These are phyloP conservation scores for Gasterosteus aculeatus DNA, from an alignment of 2,113 vertebrate genomes.

Conservation along the genomic window DNA sequence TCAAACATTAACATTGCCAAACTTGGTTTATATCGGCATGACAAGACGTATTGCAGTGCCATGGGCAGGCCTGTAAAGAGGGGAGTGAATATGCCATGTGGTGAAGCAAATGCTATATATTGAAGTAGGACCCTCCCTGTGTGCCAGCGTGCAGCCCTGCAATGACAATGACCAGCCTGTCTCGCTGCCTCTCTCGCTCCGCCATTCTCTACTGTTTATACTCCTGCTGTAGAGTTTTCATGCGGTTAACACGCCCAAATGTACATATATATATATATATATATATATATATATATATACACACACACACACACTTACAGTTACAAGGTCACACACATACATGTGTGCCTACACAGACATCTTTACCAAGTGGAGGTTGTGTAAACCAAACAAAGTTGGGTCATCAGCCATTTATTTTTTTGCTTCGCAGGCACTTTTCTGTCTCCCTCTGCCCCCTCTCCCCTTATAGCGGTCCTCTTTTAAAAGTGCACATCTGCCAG, in stretches of 20 bases:
- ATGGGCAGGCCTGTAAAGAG: conserved; percentile 21
- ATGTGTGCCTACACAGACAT: conserved; percentile 51
- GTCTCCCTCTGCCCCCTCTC: conserved; percentile 59
- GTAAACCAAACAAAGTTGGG: conserved; percentile 72
- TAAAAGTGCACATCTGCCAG: conserved; percentile 79
- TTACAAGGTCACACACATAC: conserved; percentile 34
- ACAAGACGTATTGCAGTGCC: conserved; percentile 18
- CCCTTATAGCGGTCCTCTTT: conserved; percentile 60
- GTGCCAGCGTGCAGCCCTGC: conserved; percentile 50
- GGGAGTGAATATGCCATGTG: conserved; percentile 23
- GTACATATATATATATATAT: conserved; percentile 40
- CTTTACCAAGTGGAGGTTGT: conserved; percentile 69
- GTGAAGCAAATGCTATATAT: conserved; percentile 50
- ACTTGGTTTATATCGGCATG: conserved; percentile 16
- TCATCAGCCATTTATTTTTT: conserved; percentile 79
- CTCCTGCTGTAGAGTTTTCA: conserved; percentile 71
- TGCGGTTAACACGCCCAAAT: conserved; percentile 64
- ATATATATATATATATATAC: conserved; percentile 44
- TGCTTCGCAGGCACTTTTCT: conserved; percentile 65
- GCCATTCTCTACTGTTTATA: conserved; percentile 73
- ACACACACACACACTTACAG: conserved; percentile 50
- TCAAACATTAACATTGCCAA: conserved; percentile 23
- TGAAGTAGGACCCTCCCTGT: conserved; percentile 63
- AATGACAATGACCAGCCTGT: conserved; percentile 80
- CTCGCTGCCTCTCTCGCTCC: conserved; percentile 53